Percentiles rank a stretch among this genome's conserved stretches.
These are phyloP conservation scores for Lepilemur septentrionalis DNA, from an alignment of 2,797 vertebrate species.

Conservation along the genomic window DNA sequence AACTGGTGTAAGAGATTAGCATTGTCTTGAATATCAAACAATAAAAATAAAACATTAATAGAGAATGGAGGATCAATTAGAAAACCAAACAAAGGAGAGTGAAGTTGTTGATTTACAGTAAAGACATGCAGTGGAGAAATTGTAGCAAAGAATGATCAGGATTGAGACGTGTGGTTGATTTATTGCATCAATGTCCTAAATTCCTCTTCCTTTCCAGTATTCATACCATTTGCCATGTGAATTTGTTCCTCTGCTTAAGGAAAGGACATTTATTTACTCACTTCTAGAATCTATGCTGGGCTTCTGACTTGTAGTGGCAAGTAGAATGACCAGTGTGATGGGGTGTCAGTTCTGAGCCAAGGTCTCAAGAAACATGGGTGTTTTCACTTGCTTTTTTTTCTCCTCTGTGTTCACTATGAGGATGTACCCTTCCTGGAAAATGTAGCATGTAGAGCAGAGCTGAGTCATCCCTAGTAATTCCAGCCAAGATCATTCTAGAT, in stretches of 20 bases:
- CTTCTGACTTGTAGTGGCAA: not conserved
- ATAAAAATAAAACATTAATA: not conserved
- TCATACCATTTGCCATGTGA: not conserved
- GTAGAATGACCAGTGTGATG: not conserved
- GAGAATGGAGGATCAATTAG: not conserved
- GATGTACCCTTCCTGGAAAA: not conserved
- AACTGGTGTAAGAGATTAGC: not conserved
- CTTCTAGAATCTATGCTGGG: not conserved
- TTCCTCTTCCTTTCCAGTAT: not conserved
- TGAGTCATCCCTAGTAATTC: not conserved
- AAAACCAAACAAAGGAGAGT: not conserved
- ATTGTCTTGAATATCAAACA: not conserved
- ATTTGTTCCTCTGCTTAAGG: not conserved
- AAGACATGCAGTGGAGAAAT: not conserved
- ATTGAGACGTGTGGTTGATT: not conserved
- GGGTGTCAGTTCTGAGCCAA: not conserved
- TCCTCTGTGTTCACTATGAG: not conserved
- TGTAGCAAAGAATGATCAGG: not conserved
- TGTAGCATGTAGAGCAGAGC: not conserved
- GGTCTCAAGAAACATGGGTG: not conserved
- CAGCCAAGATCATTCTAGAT: not conserved
- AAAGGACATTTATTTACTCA: not conserved
- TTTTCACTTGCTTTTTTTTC: not conserved
- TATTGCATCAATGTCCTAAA: not conserved
- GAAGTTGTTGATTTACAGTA: not conserved